phyloP scores from a whole-genome alignment of 2,113 vertebrate genomes.

The Rhinogobius similis region DNA sequence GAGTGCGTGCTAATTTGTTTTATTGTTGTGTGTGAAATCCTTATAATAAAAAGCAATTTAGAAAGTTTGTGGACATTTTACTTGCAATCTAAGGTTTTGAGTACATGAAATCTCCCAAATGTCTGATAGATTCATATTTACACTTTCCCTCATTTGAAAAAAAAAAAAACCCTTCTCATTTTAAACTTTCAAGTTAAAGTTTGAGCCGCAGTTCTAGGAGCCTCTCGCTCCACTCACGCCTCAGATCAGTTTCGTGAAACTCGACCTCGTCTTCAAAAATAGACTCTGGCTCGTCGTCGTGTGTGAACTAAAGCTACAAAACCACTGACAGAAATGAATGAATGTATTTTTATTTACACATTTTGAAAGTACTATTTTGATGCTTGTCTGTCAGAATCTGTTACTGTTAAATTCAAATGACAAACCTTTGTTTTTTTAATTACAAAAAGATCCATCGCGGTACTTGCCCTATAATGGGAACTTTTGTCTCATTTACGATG shows the following conservation, averaged over 20 bases:
- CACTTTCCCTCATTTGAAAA: conserved; percentile 23
- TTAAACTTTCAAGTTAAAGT: conserved; percentile 27
- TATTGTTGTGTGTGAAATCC: neutral
- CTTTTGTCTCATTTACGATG: no score
- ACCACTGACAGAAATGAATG: neutral
- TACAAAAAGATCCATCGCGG: no score
- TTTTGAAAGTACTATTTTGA: neutral
- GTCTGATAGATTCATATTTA: neutral
- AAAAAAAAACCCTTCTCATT: conserved; percentile 7
- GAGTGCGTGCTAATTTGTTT: no score
- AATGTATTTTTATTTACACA: neutral
- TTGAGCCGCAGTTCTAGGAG: conserved; percentile 28
- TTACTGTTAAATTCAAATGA: no score
- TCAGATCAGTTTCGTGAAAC: conserved; percentile 73
- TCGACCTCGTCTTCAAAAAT: conserved; percentile 65
- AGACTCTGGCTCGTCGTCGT: conserved; percentile 19
- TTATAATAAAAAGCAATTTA: neutral
- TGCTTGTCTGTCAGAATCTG: no score
- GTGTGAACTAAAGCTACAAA: neutral
- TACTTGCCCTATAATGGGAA: no score
- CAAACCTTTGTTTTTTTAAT: no score
- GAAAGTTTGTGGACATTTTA: neutral
- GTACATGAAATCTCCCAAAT: neutral
- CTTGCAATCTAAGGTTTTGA: neutral
- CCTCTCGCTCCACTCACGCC: conserved; percentile 26